Base-by-base conservation (phyloP, 2,113 vertebrate genomes). In the Phasianus colchicus region DNA sequence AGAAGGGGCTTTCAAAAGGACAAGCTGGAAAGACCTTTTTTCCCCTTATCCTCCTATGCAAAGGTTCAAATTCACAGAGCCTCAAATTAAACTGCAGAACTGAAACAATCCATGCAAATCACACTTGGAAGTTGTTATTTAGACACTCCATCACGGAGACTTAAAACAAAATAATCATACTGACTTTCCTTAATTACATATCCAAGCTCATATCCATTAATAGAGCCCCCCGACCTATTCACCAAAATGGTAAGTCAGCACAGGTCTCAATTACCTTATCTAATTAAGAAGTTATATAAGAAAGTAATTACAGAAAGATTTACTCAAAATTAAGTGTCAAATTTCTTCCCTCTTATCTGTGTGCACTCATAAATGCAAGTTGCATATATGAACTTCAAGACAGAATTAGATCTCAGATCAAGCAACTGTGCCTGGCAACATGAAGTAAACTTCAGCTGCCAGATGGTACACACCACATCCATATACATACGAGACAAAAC, bases 361-460 rank as follows among this genome's bases (percentile, higher is more conserved):
- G 66, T 0, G 1, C 30, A 71, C n/a, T 38, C 47, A 42, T 43
- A 80, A 88, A 71, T 57, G 27, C 22, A 74, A 75, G 13, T 36
- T 77, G 55, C 21, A 40, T 18, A 24, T 3, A 47, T 9, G 61
- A 48, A 77, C 24, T 34, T 30, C 82, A 76, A 25, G 21, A n/a
- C 40, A 78, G 65, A 81, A 86, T 34, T 45, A 22, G 76, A 34
- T 50, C 61, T 76, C 64, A 43, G 58, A 72, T 22, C 0, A 30
- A 86, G 36, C 72, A 88, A 92, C 81, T 67, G 48, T 0, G 0
- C n/a, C 58, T 77, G 70, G 72, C 43, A 70, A 54, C 1, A 12
- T 64, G 47, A 92, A 94, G 89, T 77, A 58, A 57, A 83, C 9
- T 86, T 73, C 57, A 85, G 81, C 5, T 89, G 73, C 42, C 81